phyloP scores from a whole-genome alignment of 2,797 vertebrate species.

The Gallinago stenura region DNA sequence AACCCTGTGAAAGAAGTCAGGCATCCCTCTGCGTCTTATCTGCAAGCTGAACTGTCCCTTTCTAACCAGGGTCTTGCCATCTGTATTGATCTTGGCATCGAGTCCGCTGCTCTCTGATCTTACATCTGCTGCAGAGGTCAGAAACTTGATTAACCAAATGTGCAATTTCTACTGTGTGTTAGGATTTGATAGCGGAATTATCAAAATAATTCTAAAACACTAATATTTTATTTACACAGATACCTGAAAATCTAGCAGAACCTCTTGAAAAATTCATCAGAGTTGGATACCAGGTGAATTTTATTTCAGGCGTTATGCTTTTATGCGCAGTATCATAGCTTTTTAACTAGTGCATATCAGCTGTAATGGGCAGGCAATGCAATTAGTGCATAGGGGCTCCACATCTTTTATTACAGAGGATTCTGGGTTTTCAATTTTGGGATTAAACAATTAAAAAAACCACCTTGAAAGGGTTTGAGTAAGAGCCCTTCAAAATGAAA shows the following conservation, averaged over 20 bases:
- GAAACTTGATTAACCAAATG: not conserved
- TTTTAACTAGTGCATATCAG: conserved; percentile 61
- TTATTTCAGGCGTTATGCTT: conserved; percentile 19
- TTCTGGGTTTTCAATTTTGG: conserved; percentile 49
- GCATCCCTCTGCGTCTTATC: not conserved
- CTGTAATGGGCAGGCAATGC: conserved; percentile 39
- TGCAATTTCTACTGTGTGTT: not conserved
- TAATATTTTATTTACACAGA: conserved; percentile 62
- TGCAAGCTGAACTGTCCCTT: not conserved
- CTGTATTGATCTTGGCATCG: not conserved
- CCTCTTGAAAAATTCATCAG: conserved; percentile 62
- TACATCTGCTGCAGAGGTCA: not conserved
- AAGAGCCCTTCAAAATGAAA: conserved; percentile 69
- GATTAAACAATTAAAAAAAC: conserved; percentile 62
- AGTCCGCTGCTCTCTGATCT: not conserved
- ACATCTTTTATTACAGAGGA: conserved; percentile 47
- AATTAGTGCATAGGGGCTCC: conserved; percentile 29
- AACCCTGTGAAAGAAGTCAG: not conserved
- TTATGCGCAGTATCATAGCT: conserved; percentile 33
- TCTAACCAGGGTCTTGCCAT: not conserved
- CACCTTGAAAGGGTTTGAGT: conserved; percentile 48
- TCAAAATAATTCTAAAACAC: conserved; percentile 64
- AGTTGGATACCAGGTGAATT: conserved; percentile 45
- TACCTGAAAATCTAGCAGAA: conserved; percentile 43
- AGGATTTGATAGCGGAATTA: conserved; percentile 15